Percentiles rank a stretch among this genome's conserved stretches.
Evolutionary conservation across 2,888 invertebrate species (phyloP).

Genomic region (Schizaphis graminum): DNA sequence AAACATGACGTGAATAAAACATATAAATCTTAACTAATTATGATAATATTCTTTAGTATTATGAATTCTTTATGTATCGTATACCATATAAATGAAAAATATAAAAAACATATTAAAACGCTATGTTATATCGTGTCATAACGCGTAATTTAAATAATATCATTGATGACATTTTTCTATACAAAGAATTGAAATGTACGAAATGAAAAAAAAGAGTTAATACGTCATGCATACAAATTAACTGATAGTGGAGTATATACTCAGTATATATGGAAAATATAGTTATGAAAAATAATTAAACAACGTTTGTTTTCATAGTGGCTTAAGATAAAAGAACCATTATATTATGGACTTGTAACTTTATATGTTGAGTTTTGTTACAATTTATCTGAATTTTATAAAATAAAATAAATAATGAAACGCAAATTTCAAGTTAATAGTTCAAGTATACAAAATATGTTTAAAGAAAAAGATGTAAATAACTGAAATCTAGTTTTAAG

Average conservation of each 20-base stretch:
- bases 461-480: neutral
- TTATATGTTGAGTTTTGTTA: too few species aligned
- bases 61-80: neutral
- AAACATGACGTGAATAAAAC: neutral
- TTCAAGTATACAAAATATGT: too few species aligned
- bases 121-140: neutral
- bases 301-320: neutral
- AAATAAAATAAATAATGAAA: too few species aligned
- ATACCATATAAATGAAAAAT: neutral
- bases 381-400: too few species aligned
- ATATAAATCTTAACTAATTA: neutral
- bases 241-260: too few species aligned
- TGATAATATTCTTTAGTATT: neutral
- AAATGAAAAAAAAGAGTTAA: neutral
- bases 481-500: neutral
- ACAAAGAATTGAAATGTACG: neutral
- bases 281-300: neutral
- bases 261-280: neutral
- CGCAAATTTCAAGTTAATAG: too few species aligned
- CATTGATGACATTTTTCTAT: neutral
- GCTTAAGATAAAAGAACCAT: neutral
- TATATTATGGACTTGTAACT: neutral
- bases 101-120: neutral
- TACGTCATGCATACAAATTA: too few species aligned
- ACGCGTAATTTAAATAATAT: neutral